Base-by-base conservation (phyloP, 2,797 vertebrate species). In the Rhabdophis nuchalis region DNA sequence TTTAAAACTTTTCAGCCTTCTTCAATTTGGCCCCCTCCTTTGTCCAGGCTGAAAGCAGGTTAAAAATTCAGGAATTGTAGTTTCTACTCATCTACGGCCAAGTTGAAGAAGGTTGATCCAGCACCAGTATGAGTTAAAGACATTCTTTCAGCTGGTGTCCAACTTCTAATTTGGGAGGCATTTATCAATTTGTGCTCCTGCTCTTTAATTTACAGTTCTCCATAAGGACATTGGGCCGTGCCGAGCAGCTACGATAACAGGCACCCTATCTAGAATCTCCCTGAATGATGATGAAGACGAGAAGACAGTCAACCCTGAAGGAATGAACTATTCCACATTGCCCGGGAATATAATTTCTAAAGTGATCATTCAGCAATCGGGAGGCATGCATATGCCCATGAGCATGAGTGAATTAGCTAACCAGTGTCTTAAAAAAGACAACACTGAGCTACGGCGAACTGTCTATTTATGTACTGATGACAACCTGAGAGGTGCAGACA, bases 311-410 rank as follows among this genome's bases (percentile, higher is more conserved):
- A 98, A 97, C 92, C 98, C 98, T 0, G 99, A 99, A 97, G 99
- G 98, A 94, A 98, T 99, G 96, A 99, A 98, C 97, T 99, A 99
- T 96, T 99, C 99, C 92, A 99, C 99, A 68, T 97, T 99, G 97
- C 99, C 99, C 91, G 99, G 99, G 97, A 99, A 99, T 95, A 99
- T 99, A 97, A 99, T 99, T 97, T 99, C 99, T 96, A 99, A 99
- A 98, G 99, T 99, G 96, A 98, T 99, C 95, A 99, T 99, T 97
- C 99, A 99, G 97, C 99, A 99, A 95, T 99, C 99, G 85, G 98
- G 99, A 3, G 98, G 98, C 64, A 97, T 99, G 94, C 99, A 99
- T 96, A 98, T 99, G 98, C 98, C 99, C 2, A 98, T 99, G 98
- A 98, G 98, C 95, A 97, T 99, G 98, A 98, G 98, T 13, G 99